Percentiles rank a stretch among this genome's conserved stretches.
phyloP scores from a whole-genome alignment of 1,140 invertebrate species.

The Listronotus oregonensis region DNA sequence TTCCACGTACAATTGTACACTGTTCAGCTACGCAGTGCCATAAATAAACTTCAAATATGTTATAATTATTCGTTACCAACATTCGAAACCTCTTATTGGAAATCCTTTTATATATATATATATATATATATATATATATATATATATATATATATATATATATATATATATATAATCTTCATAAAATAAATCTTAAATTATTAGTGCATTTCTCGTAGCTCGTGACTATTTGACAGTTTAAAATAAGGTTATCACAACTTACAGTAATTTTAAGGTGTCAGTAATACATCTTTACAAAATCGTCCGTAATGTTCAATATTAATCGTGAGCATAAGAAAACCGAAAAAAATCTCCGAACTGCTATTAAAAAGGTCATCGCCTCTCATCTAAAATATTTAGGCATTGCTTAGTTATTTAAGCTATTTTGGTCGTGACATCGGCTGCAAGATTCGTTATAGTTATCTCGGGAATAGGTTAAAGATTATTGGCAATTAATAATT shows the following conservation, averaged over 20 bases:
- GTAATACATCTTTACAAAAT: constrained; percentile 2
- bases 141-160: no score
- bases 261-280: background rate
- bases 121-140: no score
- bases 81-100: no score
- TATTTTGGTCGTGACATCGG: constrained; percentile 16
- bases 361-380: constrained; percentile 14
- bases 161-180: no score
- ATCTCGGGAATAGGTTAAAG: constrained; percentile 15
- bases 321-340: constrained; percentile 3
- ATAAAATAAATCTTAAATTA: no score
- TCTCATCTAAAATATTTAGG: constrained; percentile 9
- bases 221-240: background rate
- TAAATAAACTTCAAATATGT: no score
- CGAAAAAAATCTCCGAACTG: background rate
- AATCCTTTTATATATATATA: no score
- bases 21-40: no score
- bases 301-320: constrained; percentile 1
- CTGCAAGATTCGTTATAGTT: constrained; percentile 5
- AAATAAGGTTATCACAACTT: background rate
- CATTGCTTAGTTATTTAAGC: constrained; percentile 9
- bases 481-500: constrained; percentile 21
- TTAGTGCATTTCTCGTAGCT: background rate
- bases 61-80: no score
- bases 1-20: no score